Evolutionary conservation across 2,113 vertebrate genomes (phyloP).

Genomic region (Triplophysa rosa): DNA sequence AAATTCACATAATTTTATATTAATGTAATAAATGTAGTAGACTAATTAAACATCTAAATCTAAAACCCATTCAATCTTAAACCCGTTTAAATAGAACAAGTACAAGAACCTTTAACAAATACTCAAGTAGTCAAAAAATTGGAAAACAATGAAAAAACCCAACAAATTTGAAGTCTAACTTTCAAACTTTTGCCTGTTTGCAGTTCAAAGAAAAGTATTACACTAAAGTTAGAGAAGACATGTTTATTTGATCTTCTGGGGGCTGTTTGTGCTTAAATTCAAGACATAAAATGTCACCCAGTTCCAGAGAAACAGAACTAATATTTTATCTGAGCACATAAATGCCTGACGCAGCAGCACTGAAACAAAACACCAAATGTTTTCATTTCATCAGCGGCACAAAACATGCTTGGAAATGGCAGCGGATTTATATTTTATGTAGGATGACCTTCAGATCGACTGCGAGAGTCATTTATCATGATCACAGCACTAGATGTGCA

Average conservation of each 20-base stretch:
- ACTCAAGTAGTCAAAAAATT: not conserved
- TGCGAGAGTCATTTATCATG: not conserved
- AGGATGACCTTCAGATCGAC: not conserved
- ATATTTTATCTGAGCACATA: not conserved
- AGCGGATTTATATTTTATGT: not conserved
- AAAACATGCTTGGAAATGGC: not conserved
- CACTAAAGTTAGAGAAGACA: too few species aligned
- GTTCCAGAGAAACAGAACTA: not conserved
- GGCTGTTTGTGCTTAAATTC: not conserved
- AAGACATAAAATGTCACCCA: not conserved
- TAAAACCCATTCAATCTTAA: not conserved
- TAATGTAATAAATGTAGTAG: not conserved
- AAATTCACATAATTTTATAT: not conserved
- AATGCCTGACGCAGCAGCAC: not conserved
- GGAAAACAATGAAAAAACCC: not conserved
- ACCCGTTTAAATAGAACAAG: not conserved
- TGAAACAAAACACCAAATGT: not conserved
- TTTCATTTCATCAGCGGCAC: not conserved
- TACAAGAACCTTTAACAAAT: not conserved
- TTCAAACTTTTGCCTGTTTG: too few species aligned
- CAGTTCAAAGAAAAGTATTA: too few species aligned
- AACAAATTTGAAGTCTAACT: too few species aligned
- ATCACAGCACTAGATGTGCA: conserved; percentile 7
- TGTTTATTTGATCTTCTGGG: not conserved
- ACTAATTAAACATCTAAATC: not conserved